phyloP scores from a whole-genome alignment of 2,113 vertebrate genomes.

The Prunella fulvescens region DNA sequence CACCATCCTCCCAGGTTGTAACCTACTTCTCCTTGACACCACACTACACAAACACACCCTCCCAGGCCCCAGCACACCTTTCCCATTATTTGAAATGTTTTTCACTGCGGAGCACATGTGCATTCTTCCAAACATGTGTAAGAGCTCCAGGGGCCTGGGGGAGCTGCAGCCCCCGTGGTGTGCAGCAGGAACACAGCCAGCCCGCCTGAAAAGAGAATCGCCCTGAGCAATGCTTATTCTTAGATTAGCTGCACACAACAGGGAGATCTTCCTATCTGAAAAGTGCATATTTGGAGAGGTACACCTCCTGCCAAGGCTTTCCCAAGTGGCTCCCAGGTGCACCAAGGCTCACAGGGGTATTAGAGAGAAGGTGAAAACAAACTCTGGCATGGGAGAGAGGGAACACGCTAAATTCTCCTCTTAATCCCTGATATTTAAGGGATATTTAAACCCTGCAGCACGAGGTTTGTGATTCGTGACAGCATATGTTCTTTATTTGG shows the following conservation, averaged over 20 bases:
- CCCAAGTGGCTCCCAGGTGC: neutral
- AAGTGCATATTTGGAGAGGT: neutral
- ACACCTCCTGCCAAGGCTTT: neutral
- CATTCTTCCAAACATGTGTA: neutral
- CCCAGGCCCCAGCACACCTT: neutral
- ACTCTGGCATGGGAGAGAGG: neutral
- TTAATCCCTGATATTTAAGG: conserved; percentile 31
- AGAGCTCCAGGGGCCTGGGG: neutral
- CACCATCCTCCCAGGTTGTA: neutral
- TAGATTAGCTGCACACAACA: neutral
- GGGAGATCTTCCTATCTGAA: neutral
- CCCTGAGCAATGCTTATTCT: neutral
- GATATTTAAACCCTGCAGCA: conserved; percentile 14
- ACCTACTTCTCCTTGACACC: neutral
- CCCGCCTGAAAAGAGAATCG: neutral
- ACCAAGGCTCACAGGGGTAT: neutral
- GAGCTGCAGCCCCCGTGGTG: neutral
- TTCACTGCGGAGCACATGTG: neutral
- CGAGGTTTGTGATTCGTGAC: neutral
- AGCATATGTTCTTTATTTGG: neutral
- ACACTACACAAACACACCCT: neutral
- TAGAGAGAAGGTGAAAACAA: neutral
- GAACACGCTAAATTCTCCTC: neutral
- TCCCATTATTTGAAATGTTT: neutral
- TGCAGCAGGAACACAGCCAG: neutral